Evolutionary conservation across 2,797 vertebrate species (phyloP).

Genomic region (Enteromius fasciolatus): DNA sequence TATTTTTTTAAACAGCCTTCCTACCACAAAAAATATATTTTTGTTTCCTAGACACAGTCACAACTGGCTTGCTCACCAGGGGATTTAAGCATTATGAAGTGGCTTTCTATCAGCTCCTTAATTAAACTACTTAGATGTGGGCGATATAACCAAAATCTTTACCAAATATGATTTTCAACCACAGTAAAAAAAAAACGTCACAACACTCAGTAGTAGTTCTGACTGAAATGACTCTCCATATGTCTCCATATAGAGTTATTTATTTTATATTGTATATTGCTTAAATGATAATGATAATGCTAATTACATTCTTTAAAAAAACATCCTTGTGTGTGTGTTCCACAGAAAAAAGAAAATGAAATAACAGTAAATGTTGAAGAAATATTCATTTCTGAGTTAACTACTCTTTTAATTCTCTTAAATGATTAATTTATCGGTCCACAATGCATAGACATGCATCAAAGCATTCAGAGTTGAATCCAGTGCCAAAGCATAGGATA

Average conservation of each 20-base stretch:
- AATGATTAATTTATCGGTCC: not conserved
- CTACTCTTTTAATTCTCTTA: not conserved
- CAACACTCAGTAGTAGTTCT: not conserved
- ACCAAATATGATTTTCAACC: not conserved
- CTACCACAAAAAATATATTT: not conserved
- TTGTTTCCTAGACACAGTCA: slow-evolving; percentile 1
- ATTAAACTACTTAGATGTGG: not conserved
- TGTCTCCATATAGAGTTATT: not conserved
- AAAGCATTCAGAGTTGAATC: not conserved
- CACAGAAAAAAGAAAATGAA: not conserved
- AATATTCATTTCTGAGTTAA: not conserved
- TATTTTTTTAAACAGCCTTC: not conserved
- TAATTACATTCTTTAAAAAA: no score
- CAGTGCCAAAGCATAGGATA: not conserved
- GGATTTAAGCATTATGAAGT: not conserved
- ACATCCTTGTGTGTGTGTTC: not conserved
- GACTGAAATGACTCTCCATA: not conserved
- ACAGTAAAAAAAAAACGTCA: not conserved
- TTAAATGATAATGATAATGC: not conserved
- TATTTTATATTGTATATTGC: not conserved
- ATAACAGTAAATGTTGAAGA: not conserved
- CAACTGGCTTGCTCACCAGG: not conserved
- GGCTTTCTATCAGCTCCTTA: not conserved
- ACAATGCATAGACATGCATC: not conserved
- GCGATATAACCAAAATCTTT: not conserved